These are phyloP conservation scores for Syngnathus floridae DNA, from an alignment of 2,113 vertebrate species.

Conservation along the genomic window DNA sequence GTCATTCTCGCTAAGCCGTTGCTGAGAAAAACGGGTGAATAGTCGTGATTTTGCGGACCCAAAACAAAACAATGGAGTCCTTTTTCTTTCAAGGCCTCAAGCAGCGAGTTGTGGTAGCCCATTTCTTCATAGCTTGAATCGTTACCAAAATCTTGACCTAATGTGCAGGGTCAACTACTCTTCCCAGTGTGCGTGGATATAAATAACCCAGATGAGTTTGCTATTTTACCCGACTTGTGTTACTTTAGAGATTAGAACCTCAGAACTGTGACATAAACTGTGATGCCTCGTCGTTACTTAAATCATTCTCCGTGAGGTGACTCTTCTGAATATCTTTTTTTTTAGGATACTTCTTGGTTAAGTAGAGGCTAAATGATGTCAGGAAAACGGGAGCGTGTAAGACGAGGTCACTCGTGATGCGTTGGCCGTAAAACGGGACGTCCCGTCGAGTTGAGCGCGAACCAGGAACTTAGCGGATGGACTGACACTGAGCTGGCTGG, in stretches of 20 bases:
- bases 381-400: constrained; percentile 21
- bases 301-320: background rate
- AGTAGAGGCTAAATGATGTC: constrained; percentile 66
- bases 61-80: background rate
- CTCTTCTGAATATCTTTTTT: background rate
- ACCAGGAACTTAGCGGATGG: constrained; percentile 57
- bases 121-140: no score
- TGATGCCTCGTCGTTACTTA: background rate
- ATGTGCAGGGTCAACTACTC: no score
- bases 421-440: constrained; percentile 48
- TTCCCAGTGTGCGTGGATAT: no score
- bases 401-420: constrained; percentile 36
- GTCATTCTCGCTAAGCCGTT: background rate
- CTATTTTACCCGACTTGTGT: no score
- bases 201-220: no score
- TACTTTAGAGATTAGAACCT: no score
- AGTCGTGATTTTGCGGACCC: background rate
- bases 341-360: constrained; percentile 42
- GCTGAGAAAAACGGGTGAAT: background rate
- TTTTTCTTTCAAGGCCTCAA: no score
- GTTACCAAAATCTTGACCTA: no score
- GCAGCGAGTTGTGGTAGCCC: no score
- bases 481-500: constrained; percentile 54
- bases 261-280: no score
- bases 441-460: constrained; percentile 48